phyloP scores from a whole-genome alignment of 2,888 invertebrate species.

The Clivina fossor region DNA sequence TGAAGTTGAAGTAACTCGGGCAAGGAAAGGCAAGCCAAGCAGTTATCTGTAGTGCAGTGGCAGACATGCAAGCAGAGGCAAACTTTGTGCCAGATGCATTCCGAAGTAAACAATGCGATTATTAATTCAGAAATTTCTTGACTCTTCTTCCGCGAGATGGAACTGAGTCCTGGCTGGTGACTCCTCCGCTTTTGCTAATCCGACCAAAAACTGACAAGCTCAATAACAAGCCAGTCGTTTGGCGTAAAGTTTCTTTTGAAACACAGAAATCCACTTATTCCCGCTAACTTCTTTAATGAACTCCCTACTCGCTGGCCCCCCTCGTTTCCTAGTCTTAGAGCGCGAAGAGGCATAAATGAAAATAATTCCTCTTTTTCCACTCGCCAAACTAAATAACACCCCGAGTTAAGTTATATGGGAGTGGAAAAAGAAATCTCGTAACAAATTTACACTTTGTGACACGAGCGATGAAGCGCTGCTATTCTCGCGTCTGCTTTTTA shows the following conservation, averaged over 20 bases:
- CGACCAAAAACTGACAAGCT: conserved; percentile 32
- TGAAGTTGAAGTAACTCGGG: too few species aligned
- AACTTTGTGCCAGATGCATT: too few species aligned
- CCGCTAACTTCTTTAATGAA: conserved; percentile 54
- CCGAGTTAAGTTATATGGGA: not conserved
- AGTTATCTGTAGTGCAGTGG: too few species aligned
- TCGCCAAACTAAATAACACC: too few species aligned
- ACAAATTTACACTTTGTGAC: conserved; percentile 23
- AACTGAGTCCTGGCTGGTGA: conserved; percentile 18
- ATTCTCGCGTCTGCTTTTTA: too few species aligned
- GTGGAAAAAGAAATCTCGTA: conserved; percentile 20
- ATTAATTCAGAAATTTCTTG: conserved; percentile 31
- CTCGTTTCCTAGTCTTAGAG: conserved; percentile 35
- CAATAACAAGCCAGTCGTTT: conserved; percentile 30
- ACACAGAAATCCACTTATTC: conserved; percentile 54
- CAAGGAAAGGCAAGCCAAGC: too few species aligned
- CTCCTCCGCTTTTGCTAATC: conserved; percentile 22
- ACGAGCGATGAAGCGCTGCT: conserved; percentile 9
- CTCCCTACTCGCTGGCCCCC: too few species aligned
- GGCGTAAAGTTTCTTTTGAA: conserved; percentile 30
- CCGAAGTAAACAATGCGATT: conserved; percentile 27
- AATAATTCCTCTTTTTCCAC: conserved; percentile 41
- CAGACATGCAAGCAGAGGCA: too few species aligned
- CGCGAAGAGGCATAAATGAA: conserved; percentile 52
- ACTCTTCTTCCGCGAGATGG: conserved; percentile 17